Evolutionary conservation across 2,888 invertebrate genomes (phyloP).

Genomic region (Pammene fasciana): DNA sequence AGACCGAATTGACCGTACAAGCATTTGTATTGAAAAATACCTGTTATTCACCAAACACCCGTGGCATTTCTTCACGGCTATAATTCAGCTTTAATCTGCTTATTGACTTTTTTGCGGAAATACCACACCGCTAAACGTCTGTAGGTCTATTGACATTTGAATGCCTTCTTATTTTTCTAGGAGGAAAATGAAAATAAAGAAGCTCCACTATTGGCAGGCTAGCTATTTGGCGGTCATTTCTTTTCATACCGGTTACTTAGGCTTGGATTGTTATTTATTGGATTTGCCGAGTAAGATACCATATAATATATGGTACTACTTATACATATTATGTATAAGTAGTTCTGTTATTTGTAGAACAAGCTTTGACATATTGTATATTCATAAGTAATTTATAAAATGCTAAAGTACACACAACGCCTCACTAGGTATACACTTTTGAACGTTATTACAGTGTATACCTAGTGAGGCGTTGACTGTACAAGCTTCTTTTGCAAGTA

Average conservation of each 20-base stretch:
- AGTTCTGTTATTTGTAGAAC: no score
- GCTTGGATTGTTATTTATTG: constrained; percentile 12
- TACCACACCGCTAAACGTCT: constrained; percentile 21
- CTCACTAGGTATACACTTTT: no score
- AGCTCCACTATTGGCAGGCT: constrained; percentile 12
- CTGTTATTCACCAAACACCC: background rate
- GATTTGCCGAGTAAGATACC: constrained; percentile 1
- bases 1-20: no score
- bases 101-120: constrained; percentile 29
- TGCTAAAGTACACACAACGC: no score
- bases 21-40: no score
- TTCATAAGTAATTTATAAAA: no score
- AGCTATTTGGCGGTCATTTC: constrained; percentile 6
- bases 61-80: constrained; percentile 11
- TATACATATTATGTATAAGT: no score
- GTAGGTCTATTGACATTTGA: constrained; percentile 29
- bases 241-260: constrained; percentile 28
- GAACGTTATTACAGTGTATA: no score
- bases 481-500: no score
- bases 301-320: no score
- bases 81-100: constrained; percentile 10
- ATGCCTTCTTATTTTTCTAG: constrained; percentile 31
- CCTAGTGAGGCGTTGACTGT: no score
- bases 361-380: no score
- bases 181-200: constrained; percentile 22